Evolutionary conservation across 2,797 vertebrate species (phyloP), one percentile per base, ranked within the genome.

Genomic region (Neoniphon sammara): DNA sequence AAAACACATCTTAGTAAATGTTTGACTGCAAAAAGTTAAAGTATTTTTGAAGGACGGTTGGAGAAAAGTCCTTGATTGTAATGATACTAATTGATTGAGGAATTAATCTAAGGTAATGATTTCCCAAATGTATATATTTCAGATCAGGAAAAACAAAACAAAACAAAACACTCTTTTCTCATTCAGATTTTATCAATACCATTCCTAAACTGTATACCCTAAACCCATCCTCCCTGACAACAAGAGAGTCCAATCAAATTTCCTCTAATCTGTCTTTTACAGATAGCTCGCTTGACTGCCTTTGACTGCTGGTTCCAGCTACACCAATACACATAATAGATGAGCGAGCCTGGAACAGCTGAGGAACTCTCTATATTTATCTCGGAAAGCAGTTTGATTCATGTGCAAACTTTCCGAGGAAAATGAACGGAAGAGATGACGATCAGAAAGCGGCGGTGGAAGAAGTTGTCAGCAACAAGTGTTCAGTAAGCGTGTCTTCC

Each of bases 391-490:
- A 2, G 31, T 69, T 21, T 57, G 54, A 69, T 60, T 78, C 66
- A 73, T 60, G 75, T 70, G 59, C 53, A 49, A 30, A 44, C 47
- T 65, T 77, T 80, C 50, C 80, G 78, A 70, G 30, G 15, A 36
- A 58, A 70, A 42, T 21, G 6, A 23, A 63, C 68, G 68, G 57
- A 36, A 49, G 60, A 44, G 64, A 46, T 11, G 46, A 58, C 15
- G 20, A 77, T 80, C 66, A 66, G 27, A 77, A 79, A 50, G 42
- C 57, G 71, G 49, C 46, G 27, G 53, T 10, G 6, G 49, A 10
- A 42, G 30, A 56, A 47, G 50, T 47, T 70, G 54, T 63, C 54
- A 34, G 56, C 42, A 62, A 9, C 18, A 20, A 50, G 20, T 50
- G 47, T 50, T 50, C 47, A 62, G n/a, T 18, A 65, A 79, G 4